Percentiles rank a stretch among this genome's conserved stretches.
phyloP scores from a whole-genome alignment of 1,140 invertebrate species.

The Macrobrachium nipponense region DNA sequence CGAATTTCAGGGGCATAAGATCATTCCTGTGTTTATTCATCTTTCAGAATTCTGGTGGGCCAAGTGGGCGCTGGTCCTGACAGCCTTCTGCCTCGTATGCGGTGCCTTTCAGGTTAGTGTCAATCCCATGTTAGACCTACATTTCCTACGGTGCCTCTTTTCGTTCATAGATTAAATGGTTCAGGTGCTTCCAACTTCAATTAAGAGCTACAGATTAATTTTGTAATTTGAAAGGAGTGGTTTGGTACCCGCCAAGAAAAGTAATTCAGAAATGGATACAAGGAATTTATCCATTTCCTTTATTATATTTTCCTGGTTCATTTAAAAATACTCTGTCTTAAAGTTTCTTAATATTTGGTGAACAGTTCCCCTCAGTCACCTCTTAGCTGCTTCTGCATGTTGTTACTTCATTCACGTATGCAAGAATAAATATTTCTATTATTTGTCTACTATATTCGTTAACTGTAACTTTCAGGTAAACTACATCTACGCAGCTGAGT shows the following conservation, averaged over 20 bases:
- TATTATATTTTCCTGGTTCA: too few species aligned
- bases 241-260: too few species aligned
- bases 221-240: neutral
- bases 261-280: too few species aligned
- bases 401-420: neutral
- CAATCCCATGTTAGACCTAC: neutral
- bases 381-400: neutral
- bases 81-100: neutral
- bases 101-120: neutral
- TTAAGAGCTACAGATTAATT: neutral
- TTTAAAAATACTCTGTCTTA: too few species aligned
- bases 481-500: neutral
- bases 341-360: neutral
- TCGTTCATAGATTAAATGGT: too few species aligned
- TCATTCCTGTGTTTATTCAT: neutral
- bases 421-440: neutral
- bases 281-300: too few species aligned
- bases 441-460: neutral
- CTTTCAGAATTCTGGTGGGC: conserved; percentile 7
- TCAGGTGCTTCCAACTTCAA: too few species aligned
- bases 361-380: neutral
- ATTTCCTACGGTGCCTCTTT: too few species aligned
- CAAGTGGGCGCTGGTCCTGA: neutral
- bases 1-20: neutral
- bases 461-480: neutral